phyloP scores from a whole-genome alignment of 2,888 invertebrate species.

The Liodrosophila aerea region DNA sequence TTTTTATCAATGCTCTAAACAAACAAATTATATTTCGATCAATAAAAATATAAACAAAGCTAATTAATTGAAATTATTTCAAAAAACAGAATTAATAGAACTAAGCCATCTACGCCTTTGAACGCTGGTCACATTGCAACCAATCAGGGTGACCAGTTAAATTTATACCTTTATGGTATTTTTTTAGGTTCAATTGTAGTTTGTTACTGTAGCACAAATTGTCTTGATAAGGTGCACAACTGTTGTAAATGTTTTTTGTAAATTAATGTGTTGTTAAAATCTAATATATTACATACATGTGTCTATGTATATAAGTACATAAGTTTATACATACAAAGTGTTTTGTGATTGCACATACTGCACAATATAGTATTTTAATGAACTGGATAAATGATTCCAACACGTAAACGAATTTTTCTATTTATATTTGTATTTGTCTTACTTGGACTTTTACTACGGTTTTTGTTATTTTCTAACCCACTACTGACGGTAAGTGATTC shows the following conservation, averaged over 20 bases:
- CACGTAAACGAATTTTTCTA: conserved; percentile 69
- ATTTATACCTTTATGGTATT: too few species aligned
- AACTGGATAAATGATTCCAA: conserved; percentile 65
- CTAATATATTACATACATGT: background rate
- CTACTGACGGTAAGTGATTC: conserved; percentile 46
- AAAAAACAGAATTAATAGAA: too few species aligned
- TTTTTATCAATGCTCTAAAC: too few species aligned
- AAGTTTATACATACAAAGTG: conserved; percentile 11
- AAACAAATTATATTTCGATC: too few species aligned
- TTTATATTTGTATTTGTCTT: conserved; percentile 45
- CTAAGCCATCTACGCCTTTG: too few species aligned
- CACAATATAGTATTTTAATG: conserved; percentile 35
- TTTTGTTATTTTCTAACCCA: conserved; percentile 48
- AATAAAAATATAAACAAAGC: too few species aligned
- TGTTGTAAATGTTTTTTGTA: background rate
- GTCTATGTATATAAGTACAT: background rate
- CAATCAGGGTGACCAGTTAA: too few species aligned
- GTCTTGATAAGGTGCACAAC: conserved; percentile 5
- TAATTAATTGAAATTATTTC: too few species aligned
- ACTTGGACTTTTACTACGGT: conserved; percentile 56
- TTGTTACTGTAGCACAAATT: background rate
- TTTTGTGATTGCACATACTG: conserved; percentile 39
- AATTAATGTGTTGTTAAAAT: background rate
- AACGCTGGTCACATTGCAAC: too few species aligned
- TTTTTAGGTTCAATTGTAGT: background rate